These are phyloP conservation scores for Oncorhynchus masou DNA, from an alignment of 2,113 vertebrate species.

Conservation along the genomic window DNA sequence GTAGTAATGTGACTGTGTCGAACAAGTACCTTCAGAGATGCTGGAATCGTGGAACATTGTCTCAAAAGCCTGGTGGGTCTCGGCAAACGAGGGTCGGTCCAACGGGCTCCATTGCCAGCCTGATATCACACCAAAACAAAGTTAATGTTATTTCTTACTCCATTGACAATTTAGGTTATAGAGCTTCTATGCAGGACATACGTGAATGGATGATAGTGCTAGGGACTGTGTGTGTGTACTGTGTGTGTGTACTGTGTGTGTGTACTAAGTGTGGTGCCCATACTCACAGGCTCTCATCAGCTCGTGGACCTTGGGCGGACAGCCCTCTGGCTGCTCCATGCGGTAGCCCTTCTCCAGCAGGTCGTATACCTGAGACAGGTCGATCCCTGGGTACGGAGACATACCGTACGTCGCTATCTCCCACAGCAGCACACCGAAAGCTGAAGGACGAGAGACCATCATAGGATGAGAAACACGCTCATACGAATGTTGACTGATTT, in stretches of 20 bases:
- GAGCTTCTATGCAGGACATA: not conserved
- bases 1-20: too few species aligned
- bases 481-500: too few species aligned
- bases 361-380: constrained; percentile 98
- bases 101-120: constrained; percentile 97
- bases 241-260: not conserved
- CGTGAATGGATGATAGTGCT: not conserved
- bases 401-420: constrained; percentile 99
- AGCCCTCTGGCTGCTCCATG: constrained; percentile 98
- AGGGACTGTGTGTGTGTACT: not conserved
- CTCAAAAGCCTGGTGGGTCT: constrained; percentile 97
- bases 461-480: not conserved
- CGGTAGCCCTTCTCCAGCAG: constrained; percentile 97
- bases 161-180: too few species aligned
- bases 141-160: too few species aligned
- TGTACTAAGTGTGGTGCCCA: not conserved
- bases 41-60: constrained; percentile 99
- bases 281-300: constrained; percentile 99
- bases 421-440: constrained; percentile 96
- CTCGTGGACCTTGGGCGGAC: constrained; percentile 96
- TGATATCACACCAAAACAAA: constrained; percentile 40
- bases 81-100: constrained; percentile 93
- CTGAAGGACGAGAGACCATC: constrained; percentile 62
- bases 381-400: constrained; percentile 98
- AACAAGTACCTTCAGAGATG: constrained; percentile 62